Conservation (phyloP, 2,888 invertebrate genomes). For the Osmoderma eremita region DNA sequence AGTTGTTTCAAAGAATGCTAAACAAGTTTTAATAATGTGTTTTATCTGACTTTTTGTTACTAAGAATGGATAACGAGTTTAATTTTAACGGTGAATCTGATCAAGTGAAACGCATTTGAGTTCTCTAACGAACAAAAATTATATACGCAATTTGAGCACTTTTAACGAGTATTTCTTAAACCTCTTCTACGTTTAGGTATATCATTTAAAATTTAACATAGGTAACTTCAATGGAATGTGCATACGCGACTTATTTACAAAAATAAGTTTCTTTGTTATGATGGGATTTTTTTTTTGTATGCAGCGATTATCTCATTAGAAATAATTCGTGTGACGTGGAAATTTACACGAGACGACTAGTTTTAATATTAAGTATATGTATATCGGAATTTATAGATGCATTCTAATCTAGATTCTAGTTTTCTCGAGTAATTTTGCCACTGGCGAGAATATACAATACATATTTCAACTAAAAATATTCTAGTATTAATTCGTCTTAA, state of each 20-base stretch:
- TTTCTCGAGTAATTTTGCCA: slow-evolving; percentile 26
- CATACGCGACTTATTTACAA: slow-evolving; percentile 22
- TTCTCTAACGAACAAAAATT: slow-evolving; percentile 18
- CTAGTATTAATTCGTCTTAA: slow-evolving; percentile 17
- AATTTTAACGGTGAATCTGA: slow-evolving; percentile 3
- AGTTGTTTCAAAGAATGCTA: too few species aligned
- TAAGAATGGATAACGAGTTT: slow-evolving; percentile 14
- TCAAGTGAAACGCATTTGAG: background rate
- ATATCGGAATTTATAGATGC: slow-evolving; percentile 3
- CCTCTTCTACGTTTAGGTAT: slow-evolving; percentile 21
- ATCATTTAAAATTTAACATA: slow-evolving; percentile 37
- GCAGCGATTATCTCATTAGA: background rate
- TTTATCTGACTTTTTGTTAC: too few species aligned
- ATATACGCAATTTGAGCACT: slow-evolving; percentile 48
- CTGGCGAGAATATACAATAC: slow-evolving; percentile 21
- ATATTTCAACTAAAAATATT: slow-evolving; percentile 10
- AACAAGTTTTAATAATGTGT: too few species aligned
- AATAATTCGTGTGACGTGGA: slow-evolving; percentile 10
- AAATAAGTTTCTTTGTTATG: slow-evolving; percentile 24
- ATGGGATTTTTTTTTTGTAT: slow-evolving; percentile 11
- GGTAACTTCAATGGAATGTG: slow-evolving; percentile 45
- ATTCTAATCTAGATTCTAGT: slow-evolving; percentile 1
- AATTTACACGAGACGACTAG: slow-evolving; percentile 30
- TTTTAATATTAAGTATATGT: background rate
- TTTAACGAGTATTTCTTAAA: slow-evolving; percentile 45